Base-by-base conservation (phyloP, 30 jellyfish, hydroid and myxozoan species). In the Aurelia sp. region DNA sequence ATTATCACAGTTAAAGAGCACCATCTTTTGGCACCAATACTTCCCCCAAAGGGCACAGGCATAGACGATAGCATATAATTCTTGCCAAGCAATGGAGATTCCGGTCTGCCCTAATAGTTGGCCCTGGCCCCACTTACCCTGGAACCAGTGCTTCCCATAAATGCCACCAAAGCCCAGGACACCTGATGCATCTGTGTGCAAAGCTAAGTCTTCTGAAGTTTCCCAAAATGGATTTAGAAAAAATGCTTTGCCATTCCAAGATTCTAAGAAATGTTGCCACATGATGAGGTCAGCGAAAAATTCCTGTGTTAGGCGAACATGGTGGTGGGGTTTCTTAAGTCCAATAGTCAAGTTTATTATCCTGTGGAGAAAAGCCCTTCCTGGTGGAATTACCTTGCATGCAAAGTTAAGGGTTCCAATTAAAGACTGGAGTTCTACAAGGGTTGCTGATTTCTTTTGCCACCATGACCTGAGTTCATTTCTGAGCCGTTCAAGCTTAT, bases 211-310 rank as follows among this genome's bases (percentile, higher is more conserved):
- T 0, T 53, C 47, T 8, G 35, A 19, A 0, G 2, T 5, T 11
- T 13, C 35, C 81, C 81, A 69, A 15, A 0, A 12, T 0, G 70
- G 1, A 2, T 9, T 20, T 1, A 9, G 24, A 69, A 87, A 51
- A 69, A 87, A 67, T 19, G 92, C 64, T 55, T 84, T 63, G n/a
- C 96, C 96, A 63, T 87, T 87, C 96, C 96, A 87, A 41, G 77
- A 65, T 48, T 87, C 41, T 2, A 27, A 2, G 2, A 27, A 27
- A 59, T 72, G 51, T 13, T 21, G 50, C 97, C 97, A 89, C 90
- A 90, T 80, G 13, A 9, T 13, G 19, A 89, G 5, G 74, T 89
- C 94, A 5, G 71, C 79, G 5, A 21, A 10, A 35, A 80, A 94
- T 57, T 68, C 48, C 55, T 52, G 61, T 33, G 72, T 31, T 11